Evolutionary conservation across 2,797 vertebrate genomes (phyloP).

Genomic region (Sciurus vulgaris): DNA sequence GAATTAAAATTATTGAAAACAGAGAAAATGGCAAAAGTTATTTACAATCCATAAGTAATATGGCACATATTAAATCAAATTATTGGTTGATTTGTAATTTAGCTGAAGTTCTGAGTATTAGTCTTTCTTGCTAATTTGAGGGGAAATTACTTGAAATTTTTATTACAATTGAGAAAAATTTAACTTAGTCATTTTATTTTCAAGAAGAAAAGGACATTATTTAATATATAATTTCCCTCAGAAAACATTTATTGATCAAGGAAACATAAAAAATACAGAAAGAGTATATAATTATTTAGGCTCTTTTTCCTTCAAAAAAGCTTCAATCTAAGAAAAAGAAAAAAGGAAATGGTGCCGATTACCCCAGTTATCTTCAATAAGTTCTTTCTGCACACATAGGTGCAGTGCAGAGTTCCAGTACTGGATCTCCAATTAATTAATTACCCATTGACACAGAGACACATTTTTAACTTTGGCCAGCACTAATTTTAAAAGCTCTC

Average conservation of each 20-base stretch:
- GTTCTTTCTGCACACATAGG: background rate
- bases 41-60: background rate
- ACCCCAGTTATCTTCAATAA: slow-evolving; percentile 76
- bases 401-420: background rate
- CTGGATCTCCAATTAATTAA: slow-evolving; percentile 70
- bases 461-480: slow-evolving; percentile 70
- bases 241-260: slow-evolving; percentile 85
- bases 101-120: background rate
- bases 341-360: slow-evolving; percentile 65
- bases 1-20: background rate
- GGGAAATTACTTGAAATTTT: background rate
- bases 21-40: background rate
- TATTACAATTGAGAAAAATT: background rate
- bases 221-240: slow-evolving; percentile 83
- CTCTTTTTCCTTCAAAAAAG: slow-evolving; percentile 78
- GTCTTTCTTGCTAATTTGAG: background rate
- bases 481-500: slow-evolving; percentile 75
- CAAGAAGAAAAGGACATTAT: slow-evolving; percentile 65
- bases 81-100: background rate
- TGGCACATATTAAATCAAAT: background rate
- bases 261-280: slow-evolving; percentile 81
- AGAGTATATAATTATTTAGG: slow-evolving; percentile 83
- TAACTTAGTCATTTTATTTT: slow-evolving; percentile 48
- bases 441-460: slow-evolving; percentile 60
- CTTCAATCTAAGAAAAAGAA: slow-evolving; percentile 72